These are phyloP conservation scores for Sturmia bella DNA, from an alignment of 2,888 invertebrate genomes.

Conservation along the genomic window DNA sequence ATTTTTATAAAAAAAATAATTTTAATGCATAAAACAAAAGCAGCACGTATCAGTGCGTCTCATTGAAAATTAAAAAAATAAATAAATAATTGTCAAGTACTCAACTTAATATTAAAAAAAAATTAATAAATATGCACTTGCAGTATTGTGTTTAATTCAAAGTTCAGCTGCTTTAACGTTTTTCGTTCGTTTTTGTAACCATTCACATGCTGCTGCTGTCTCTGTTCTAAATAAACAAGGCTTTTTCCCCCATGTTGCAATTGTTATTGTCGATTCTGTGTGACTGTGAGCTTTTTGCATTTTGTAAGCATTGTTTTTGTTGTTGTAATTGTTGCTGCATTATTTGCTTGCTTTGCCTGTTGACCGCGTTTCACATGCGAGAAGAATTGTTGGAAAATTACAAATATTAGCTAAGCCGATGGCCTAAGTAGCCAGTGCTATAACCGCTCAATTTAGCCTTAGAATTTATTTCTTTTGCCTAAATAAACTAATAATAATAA, in stretches of 20 bases:
- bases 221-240: conserved; percentile 26
- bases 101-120: too few species aligned
- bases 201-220: conserved; percentile 34
- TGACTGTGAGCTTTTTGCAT: conserved; percentile 28
- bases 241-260: conserved; percentile 21
- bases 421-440: too few species aligned
- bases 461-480: too few species aligned
- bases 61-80: conserved; percentile 4
- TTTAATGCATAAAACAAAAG: conserved; percentile 4
- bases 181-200: background rate
- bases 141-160: conserved; percentile 11
- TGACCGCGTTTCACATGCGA: conserved; percentile 60
- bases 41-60: conserved; percentile 20
- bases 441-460: too few species aligned
- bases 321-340: conserved; percentile 12
- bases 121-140: background rate
- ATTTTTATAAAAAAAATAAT: background rate
- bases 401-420: too few species aligned
- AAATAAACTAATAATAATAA: too few species aligned
- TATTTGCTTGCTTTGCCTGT: conserved; percentile 49
- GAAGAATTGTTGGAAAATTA: conserved; percentile 51
- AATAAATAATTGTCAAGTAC: conserved; percentile 10
- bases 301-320: conserved; percentile 13
- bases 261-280: conserved; percentile 37
- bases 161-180: conserved; percentile 37